A percentile compares a stretch with the other conserved stretches of the same genome.
Evolutionary conservation across 2,797 vertebrate species (phyloP).

Genomic region (Siniperca undulata): DNA sequence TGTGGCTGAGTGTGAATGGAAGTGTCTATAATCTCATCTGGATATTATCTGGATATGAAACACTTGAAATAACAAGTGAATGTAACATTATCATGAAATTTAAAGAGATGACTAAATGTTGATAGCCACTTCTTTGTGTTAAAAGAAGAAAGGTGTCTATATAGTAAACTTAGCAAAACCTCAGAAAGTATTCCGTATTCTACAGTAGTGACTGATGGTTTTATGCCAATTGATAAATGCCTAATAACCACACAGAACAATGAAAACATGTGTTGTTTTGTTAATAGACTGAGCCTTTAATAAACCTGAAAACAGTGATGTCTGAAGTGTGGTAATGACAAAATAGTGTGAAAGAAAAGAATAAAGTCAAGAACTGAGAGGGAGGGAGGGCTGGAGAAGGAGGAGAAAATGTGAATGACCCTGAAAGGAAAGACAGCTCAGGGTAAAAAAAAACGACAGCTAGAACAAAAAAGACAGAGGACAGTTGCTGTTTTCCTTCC

Average conservation of each 20-base stretch:
- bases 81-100: no score
- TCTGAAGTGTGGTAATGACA: background rate
- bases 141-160: no score
- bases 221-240: background rate
- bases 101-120: no score
- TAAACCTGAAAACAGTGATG: background rate
- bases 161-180: no score
- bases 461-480: conserved; percentile 12
- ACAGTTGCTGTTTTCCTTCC: conserved; percentile 1
- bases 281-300: background rate
- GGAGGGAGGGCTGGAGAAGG: no score
- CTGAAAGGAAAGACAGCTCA: background rate
- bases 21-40: no score
- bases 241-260: background rate
- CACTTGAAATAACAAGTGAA: no score
- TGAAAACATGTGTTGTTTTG: background rate
- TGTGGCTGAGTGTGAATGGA: no score
- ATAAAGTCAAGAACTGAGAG: background rate
- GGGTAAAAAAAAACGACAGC: background rate
- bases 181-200: no score
- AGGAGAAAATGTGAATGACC: conserved; percentile 4
- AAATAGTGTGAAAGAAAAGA: background rate
- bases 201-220: no score
- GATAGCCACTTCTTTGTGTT: no score
- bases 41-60: no score